phyloP scores from a whole-genome alignment of 1,140 invertebrate species.

The Drosophila varians region DNA sequence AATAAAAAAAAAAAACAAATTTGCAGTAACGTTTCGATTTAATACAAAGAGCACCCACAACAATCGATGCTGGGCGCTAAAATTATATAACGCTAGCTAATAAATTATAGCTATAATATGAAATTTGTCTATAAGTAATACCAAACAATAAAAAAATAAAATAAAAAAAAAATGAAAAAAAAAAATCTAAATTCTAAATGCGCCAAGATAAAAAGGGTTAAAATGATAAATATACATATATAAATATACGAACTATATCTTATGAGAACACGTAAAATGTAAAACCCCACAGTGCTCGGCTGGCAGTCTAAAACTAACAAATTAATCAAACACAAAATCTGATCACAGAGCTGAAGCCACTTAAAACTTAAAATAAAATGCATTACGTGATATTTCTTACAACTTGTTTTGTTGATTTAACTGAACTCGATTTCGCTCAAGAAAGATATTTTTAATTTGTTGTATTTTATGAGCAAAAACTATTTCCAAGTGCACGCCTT shows the following conservation, averaged over 20 bases:
- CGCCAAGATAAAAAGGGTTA: conserved; percentile 54
- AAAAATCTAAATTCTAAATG: conserved; percentile 50
- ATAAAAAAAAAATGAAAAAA: conserved; percentile 24
- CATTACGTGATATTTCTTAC: conserved; percentile 80
- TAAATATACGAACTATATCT: conserved; percentile 32
- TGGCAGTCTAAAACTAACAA: conserved; percentile 34
- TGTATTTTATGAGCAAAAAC: background rate
- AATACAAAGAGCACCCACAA: conserved; percentile 32
- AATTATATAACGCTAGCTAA: conserved; percentile 74
- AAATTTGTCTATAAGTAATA: conserved; percentile 82
- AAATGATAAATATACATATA: conserved; percentile 37
- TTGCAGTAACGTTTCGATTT: conserved; percentile 30
- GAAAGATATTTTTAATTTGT: background rate
- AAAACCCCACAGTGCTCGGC: conserved; percentile 33
- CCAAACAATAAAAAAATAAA: conserved; percentile 52
- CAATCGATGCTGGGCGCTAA: conserved; percentile 56
- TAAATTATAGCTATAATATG: conserved; percentile 81
- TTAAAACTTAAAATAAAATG: conserved; percentile 72
- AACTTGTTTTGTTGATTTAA: conserved; percentile 57
- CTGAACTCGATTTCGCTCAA: background rate
- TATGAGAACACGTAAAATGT: conserved; percentile 60
- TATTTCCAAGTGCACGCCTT: conserved; percentile 42
- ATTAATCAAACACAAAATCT: conserved; percentile 33
- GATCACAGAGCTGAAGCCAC: conserved; percentile 48
- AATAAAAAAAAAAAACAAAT: conserved; percentile 34